Evolutionary conservation across 2,797 vertebrate genomes (phyloP), one percentile per base, ranked within the genome.

Genomic region (Pangasius krempfi): DNA sequence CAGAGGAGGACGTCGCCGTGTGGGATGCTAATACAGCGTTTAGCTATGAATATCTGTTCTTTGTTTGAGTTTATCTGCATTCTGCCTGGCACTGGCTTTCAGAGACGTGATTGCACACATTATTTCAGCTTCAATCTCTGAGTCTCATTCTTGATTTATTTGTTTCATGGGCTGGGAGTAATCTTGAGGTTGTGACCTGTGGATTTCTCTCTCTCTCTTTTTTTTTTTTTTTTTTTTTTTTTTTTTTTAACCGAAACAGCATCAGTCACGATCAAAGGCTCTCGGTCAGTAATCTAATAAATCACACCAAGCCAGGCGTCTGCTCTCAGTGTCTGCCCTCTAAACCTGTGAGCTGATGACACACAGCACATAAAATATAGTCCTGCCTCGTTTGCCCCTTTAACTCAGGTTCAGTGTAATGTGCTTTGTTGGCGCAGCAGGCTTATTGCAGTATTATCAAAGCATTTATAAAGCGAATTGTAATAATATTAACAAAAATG

Each of bases 261-360:
- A 96, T 96, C 95, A 95, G 94, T 96, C 95, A 95, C 93, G 89
- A 87, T 90, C 92, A 92, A 92, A 91, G 92, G 91, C 89, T 88
- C 92, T 92, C 89, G 91, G 92, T 93, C 94, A 93, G 94, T 95
- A 96, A 95, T 96, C 94, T 94, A 94, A 89, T 94, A 92, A 88
- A 93, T 93, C 93, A 93, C 94, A 90, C 92, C 93, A 92, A 93
- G 89, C 80, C 75, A 68, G 90, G 88, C 90, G 92, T 93, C 92
- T 93, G 94, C 95, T 95, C 96, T 94, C 95, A 91, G 92, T 91
- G 91, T 84, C 89, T 93, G 92, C 91, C 93, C 92, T 95, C 92
- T 89, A 93, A 93, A 95, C 93, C 92, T 91, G 91, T 93, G 92
- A 92, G 86, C 90, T 91, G 93, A 93, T 93, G 54, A 66, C 92